Evolutionary conservation across 2,797 vertebrate species (phyloP).

Genomic region (Myotis myotis): DNA sequence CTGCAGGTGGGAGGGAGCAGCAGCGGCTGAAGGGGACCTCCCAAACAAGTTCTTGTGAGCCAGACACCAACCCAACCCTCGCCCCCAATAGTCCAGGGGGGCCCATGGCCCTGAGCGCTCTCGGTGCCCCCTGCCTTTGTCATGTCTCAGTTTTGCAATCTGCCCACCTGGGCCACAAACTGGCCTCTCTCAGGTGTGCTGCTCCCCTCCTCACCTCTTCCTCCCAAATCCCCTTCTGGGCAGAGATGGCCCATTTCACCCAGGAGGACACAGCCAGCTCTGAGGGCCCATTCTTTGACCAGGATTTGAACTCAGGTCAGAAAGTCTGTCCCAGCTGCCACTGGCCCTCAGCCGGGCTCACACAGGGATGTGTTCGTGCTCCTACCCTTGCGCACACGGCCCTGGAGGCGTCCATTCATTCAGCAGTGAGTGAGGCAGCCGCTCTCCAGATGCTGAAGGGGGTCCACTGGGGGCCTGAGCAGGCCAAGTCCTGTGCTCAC

Average conservation of each 20-base stretch:
- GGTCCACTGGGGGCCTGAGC: rapidly evolving
- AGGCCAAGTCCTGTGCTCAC: not conserved
- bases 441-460: rapidly evolving
- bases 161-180: too few species aligned
- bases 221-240: not conserved
- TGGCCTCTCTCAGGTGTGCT: not conserved
- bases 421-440: not conserved
- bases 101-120: not conserved
- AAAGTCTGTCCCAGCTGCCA: not conserved
- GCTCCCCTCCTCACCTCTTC: not conserved
- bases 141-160: not conserved
- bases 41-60: not conserved
- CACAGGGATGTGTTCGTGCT: rapidly evolving
- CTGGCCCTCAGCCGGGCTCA: not conserved
- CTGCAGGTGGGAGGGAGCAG: not conserved
- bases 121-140: not conserved
- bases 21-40: not conserved
- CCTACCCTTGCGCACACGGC: not conserved
- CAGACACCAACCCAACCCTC: not conserved
- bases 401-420: not conserved
- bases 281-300: not conserved
- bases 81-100: not conserved
- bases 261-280: not conserved
- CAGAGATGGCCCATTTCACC: not conserved
- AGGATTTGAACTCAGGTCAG: not conserved